Conservation (phyloP, 2,113 vertebrate species). For the Vulpes ferrilata region DNA sequence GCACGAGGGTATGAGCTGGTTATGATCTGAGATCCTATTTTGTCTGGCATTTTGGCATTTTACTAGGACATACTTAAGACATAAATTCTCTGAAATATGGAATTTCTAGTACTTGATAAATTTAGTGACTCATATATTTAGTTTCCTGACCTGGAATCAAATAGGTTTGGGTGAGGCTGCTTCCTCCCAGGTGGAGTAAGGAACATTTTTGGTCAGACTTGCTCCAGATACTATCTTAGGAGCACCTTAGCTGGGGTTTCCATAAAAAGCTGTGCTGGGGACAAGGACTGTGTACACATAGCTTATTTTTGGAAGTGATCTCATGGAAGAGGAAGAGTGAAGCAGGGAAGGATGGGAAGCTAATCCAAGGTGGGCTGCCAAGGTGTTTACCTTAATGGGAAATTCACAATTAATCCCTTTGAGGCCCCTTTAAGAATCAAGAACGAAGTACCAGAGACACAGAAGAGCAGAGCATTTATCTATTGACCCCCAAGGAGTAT, state of each 20-base stretch:
- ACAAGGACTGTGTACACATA: neutral
- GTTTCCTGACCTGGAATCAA: constrained; percentile 1
- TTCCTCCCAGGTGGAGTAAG: neutral
- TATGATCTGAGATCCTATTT: neutral
- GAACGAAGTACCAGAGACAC: neutral
- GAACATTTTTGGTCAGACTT: neutral
- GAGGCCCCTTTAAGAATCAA: neutral
- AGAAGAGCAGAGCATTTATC: neutral
- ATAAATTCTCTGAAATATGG: neutral
- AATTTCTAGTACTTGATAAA: neutral
- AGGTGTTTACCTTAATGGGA: neutral
- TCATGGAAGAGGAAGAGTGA: neutral
- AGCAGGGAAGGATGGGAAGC: neutral
- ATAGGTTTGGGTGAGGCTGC: neutral
- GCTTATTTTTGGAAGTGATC: neutral
- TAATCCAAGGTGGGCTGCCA: neutral
- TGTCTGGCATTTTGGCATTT: neutral
- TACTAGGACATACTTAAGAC: neutral
- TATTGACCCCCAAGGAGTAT: neutral
- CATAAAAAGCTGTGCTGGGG: neutral
- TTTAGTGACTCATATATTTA: neutral
- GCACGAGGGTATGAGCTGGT: neutral
- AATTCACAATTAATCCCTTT: neutral
- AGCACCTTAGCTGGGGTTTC: neutral
- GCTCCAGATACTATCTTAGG: neutral